Base-by-base conservation (phyloP, 2,797 vertebrate species). In the Sebastes oblongus region DNA sequence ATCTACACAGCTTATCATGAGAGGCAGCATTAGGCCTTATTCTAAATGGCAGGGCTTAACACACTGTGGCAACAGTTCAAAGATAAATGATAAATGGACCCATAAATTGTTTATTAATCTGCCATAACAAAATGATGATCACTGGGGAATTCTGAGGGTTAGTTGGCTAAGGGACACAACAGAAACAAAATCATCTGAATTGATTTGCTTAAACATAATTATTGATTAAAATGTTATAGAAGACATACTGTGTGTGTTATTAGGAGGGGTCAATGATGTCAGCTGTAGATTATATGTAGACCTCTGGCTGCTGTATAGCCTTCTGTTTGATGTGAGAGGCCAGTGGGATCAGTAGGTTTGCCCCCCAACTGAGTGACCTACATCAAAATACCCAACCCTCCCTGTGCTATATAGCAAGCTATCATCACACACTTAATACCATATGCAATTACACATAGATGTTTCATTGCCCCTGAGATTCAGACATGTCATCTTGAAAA, bases 21-120 rank as follows among this genome's bases (percentile, higher is more conserved):
- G 66, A 83, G 25, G 72, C 55, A 5, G 73, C 36, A 62, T 78
- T 50, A 46, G 54, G 68, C 6, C 24, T 36, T 34, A 52, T 73
- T 81, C 85, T 27, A 75, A 68, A 77, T 61, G 71, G 39, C 39
- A 70, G 62, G 60, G 67, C 46, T 85, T 79, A 86, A 81, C 67
- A 46, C 54, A 55, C 52, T 42, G 55, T 87, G 83, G 77, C 73
- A 78, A 50, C 34, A 32, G 42, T 56, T 81, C 77, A 75, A 56
- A 78, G 64, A 85, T 77, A 75, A 89, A 86, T 66, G n/a, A 81
- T 81, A 66, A 89, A 89, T 61, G 46, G 50, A 56, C 4, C 60
- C 73, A 70, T 73, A 61, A 82, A 86, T 80, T 75, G 42, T 78
- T 86, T 76, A 58, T 87, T 75, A 78, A 87, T 86, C 78, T 30